These are phyloP conservation scores for Pterostichus madidus DNA, from an alignment of 2,888 invertebrate genomes.

Conservation along the genomic window DNA sequence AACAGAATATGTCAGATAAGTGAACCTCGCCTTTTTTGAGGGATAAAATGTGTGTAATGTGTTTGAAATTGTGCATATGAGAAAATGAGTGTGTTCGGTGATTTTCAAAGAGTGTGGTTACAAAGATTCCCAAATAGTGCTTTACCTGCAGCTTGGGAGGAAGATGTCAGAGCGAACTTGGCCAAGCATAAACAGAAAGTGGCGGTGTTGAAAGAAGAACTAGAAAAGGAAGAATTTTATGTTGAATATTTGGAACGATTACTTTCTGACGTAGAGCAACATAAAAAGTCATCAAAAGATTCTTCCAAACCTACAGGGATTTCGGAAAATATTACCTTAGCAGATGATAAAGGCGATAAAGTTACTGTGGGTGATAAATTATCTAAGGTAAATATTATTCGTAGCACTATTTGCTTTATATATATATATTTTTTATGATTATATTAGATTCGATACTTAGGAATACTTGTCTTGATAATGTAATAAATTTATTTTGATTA, in stretches of 20 bases:
- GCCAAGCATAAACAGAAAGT: constrained; percentile 94
- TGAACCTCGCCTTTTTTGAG: constrained; percentile 65
- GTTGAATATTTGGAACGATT: constrained; percentile 93
- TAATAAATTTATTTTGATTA: constrained; percentile 35
- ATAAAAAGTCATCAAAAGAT: constrained; percentile 78
- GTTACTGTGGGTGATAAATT: constrained; percentile 70
- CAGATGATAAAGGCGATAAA: constrained; percentile 69
- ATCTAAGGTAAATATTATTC: constrained; percentile 73
- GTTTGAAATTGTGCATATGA: constrained; percentile 52
- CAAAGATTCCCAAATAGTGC: constrained; percentile 94
- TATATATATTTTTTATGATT: constrained; percentile 9
- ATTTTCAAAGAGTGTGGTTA: constrained; percentile 95
- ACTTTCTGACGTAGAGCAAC: constrained; percentile 91
- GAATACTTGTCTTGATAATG: neutral
- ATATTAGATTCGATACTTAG: neutral
- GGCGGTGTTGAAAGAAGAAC: constrained; percentile 88
- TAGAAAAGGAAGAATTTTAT: constrained; percentile 94
- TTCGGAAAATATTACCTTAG: constrained; percentile 47
- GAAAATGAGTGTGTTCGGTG: constrained; percentile 91
- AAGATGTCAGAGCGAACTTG: constrained; percentile 93
- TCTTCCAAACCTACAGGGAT: constrained; percentile 29
- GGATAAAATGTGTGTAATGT: constrained; percentile 57
- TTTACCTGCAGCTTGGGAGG: constrained; percentile 94
- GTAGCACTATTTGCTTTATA: constrained; percentile 17
- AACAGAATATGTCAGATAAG: constrained; percentile 65